Evolutionary conservation across 2,113 vertebrate species (phyloP), one percentile per base, ranked within the genome.

Genomic region (Zosterops lateralis): DNA sequence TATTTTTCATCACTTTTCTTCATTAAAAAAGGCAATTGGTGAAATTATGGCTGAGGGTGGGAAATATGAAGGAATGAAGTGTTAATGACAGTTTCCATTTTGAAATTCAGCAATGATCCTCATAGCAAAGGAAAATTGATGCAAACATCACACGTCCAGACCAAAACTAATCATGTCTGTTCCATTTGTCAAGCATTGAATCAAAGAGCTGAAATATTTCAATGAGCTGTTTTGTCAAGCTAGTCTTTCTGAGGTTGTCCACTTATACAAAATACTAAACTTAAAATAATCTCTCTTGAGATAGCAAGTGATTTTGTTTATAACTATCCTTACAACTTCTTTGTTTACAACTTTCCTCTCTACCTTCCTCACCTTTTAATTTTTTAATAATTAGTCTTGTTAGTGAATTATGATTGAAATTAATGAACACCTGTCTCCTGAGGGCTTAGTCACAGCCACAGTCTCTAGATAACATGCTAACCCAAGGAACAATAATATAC

Each of bases 161-260:
- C 48, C 51, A 81, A 90, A 96, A 48, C 66, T 29, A 14, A 61
- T 77, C 71, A 36, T 84, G 90, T 94, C 65, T 90, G 40, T 94
- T 97, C 90, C 56, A 82, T 96, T 97, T 97, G 77, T 97, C 90
- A 95, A 91, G 34, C 1, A 3, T 96, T 96, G 67, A 90, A 75
- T 84, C 62, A 94, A 66, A 93, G 64, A 95, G 29, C 24, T 93
- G 82, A 95, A 97, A 85, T 83, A 89, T 84, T 95, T 93, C 95
- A 90, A 92, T 62, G 53, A 92, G 17, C 22, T 40, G 21, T 87
- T 95, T 87, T 91, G 34, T 94, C 65, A 94, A 93, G 20, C 28
- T 95, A 93, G 93, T 96, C 80, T 96, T 95, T 93, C 48, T 29
- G 48, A 93, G 66, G 95, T 76, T 92, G 88, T 92, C 80, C n/a